Evolutionary conservation across 2,797 vertebrate genomes (phyloP).

Genomic region (Phalloptychus januarius): DNA sequence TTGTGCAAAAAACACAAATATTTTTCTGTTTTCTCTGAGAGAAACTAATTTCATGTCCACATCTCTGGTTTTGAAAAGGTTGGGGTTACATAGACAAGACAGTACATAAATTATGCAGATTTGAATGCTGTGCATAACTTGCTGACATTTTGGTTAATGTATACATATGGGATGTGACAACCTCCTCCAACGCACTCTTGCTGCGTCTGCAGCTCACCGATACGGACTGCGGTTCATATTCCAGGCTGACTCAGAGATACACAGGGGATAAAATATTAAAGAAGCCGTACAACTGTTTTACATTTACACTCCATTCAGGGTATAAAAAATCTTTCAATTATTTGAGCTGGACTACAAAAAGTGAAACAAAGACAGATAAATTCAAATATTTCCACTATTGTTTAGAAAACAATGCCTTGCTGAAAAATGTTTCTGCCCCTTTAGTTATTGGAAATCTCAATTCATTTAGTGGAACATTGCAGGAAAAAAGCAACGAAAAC

Average conservation of each 20-base stretch:
- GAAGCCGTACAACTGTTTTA: not conserved
- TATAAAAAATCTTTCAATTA: not conserved
- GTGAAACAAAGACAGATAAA: too few relatives aligned
- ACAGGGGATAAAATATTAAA: not conserved
- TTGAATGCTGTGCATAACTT: slow-evolving; percentile 19
- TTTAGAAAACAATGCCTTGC: too few relatives aligned
- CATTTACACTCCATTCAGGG: not conserved
- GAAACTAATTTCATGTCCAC: not conserved
- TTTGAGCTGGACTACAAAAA: not conserved
- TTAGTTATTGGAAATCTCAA: too few relatives aligned
- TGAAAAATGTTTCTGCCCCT: too few relatives aligned
- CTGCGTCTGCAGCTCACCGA: slow-evolving; percentile 14
- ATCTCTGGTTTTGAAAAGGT: not conserved
- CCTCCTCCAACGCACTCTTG: slow-evolving; percentile 15
- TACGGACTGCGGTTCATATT: slow-evolving; percentile 9
- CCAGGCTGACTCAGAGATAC: slow-evolving; percentile 5
- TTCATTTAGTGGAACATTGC: too few relatives aligned
- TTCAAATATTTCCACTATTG: too few relatives aligned
- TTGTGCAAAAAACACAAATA: not conserved
- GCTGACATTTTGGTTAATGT: slow-evolving; percentile 30
- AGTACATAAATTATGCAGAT: slow-evolving; percentile 45
- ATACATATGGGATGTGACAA: slow-evolving; percentile 26
- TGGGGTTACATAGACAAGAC: not conserved
- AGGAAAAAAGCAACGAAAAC: too few relatives aligned
- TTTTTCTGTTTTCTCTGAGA: not conserved